phyloP scores from a whole-genome alignment of 2,113 vertebrate species.

The Stomatorhinus ivindoensis region DNA sequence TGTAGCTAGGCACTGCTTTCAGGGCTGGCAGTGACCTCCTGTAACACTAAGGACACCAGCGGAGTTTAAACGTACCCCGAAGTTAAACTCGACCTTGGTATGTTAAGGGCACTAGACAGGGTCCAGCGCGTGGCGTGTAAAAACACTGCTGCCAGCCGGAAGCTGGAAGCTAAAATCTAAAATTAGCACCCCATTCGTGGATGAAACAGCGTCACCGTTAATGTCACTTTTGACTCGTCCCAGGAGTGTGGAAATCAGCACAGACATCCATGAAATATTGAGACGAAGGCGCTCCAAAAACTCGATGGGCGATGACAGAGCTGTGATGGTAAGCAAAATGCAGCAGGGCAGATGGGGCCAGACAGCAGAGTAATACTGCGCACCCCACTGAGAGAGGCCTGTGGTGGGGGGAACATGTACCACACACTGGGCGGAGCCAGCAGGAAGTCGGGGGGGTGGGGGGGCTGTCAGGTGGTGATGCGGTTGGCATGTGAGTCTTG shows the following conservation, averaged over 20 bases:
- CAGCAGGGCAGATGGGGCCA: not conserved
- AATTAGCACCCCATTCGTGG: not conserved
- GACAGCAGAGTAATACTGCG: conserved; percentile 9
- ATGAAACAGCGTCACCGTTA: not conserved
- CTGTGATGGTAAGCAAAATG: not conserved
- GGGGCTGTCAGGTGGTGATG: not conserved
- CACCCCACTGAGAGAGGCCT: conserved; percentile 18
- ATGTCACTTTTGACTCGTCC: not conserved
- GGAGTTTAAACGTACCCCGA: not conserved
- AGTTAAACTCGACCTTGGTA: not conserved
- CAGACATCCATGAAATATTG: not conserved
- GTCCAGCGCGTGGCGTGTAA: not conserved
- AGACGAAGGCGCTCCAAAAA: not conserved
- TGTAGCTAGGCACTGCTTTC: not conserved
- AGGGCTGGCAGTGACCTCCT: not conserved
- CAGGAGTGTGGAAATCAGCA: not conserved
- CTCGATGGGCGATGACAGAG: not conserved
- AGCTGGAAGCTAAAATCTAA: not conserved
- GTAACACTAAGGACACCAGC: not conserved
- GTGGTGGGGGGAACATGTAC: not conserved
- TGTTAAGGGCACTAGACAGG: not conserved
- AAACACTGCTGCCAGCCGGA: not conserved
- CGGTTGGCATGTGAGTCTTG: no score
- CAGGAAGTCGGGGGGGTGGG: not conserved
- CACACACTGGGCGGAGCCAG: conserved; percentile 40